Evolutionary conservation across 2,888 invertebrate genomes (phyloP), one percentile per base, ranked within the genome.

Genomic region (Siphlonurus alternatus): DNA sequence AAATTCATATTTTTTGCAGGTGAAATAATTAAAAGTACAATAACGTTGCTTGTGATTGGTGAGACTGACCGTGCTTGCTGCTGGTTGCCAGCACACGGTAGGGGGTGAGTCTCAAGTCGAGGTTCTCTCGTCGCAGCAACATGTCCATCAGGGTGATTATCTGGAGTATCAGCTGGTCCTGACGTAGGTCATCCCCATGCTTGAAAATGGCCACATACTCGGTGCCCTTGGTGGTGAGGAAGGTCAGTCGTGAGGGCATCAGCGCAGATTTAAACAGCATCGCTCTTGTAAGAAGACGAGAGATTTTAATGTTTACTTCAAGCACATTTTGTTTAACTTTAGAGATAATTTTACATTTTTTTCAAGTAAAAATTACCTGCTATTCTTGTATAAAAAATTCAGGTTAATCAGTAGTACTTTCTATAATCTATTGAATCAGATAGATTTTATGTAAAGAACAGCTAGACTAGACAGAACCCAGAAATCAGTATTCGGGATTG

Each of bases 91-190:
- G 77, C 3, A 97, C 97, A 73, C 88, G 82, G 73, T 99, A 99
- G 0, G 99, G 97, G 0, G 97, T 97, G 66, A 99, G 76, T 72
- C 95, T 96, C 64, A 99, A 79, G 77, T 99, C 98, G 64, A 99
- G 79, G 76, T 99, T 98, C 76, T 99, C 99, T 70, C 91, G 82
- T 56, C 94, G 80, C 68, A 99, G 76, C 64, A 99, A 76, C 75
- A 94, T 93, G 75, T 99, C 99, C 96, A 99, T 99, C 18, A 99
- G 78, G 0, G 94, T 93, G 54, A 99, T 97, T 82, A 98, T 98
- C 78, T 99, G 98, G 61, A 99, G 78, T 66, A 99, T 93, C 1
- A 99, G 80, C 75, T 99, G 98, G 78, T 99, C 98, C 77, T 99
- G 98, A 1, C 99, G 81, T 63, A 99, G 77, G 74, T 99, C 98